Conservation (phyloP, 2,888 invertebrate genomes). For the Amitus sp. region DNA sequence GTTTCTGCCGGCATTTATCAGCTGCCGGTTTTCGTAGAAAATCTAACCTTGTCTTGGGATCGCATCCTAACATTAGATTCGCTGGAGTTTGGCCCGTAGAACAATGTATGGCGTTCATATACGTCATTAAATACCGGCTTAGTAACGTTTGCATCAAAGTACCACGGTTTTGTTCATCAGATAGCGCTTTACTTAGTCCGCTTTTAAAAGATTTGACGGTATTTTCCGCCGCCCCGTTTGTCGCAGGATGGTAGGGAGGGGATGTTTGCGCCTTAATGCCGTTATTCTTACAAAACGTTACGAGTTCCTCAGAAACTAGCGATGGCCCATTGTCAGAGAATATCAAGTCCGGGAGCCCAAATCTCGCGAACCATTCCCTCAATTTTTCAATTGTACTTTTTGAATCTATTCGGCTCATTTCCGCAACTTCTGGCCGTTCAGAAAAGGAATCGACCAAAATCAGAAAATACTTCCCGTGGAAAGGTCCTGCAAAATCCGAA, state of each 20-base stretch:
- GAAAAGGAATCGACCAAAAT: slow-evolving; percentile 38
- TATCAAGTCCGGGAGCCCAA: slow-evolving; percentile 25
- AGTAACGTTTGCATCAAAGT: slow-evolving; percentile 3
- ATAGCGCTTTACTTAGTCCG: slow-evolving; percentile 13
- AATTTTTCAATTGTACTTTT: slow-evolving; percentile 24
- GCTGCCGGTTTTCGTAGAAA: slow-evolving; percentile 13
- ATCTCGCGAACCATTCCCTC: slow-evolving; percentile 31
- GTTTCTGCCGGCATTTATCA: slow-evolving; percentile 5
- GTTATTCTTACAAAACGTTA: slow-evolving; percentile 9
- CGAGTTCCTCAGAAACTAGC: slow-evolving; percentile 20
- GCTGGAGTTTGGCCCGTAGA: slow-evolving; percentile 31
- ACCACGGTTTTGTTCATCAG: slow-evolving; percentile 4
- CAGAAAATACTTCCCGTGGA: slow-evolving; percentile 34
- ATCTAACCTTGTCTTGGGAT: slow-evolving; percentile 23
- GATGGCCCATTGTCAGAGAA: slow-evolving; percentile 37
- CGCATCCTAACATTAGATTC: slow-evolving; percentile 23
- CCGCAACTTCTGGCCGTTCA: slow-evolving; percentile 42
- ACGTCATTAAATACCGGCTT: slow-evolving; percentile 19
- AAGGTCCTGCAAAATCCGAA: slow-evolving; percentile 39
- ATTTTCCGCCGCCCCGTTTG: slow-evolving; percentile 29
- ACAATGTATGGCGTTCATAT: slow-evolving; percentile 24
- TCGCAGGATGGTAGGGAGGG: slow-evolving; percentile 27
- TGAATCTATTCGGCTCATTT: slow-evolving; percentile 29
- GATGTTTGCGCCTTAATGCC: slow-evolving; percentile 22
- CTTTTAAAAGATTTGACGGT: slow-evolving; percentile 32